phyloP scores from a whole-genome alignment of 2,113 vertebrate species.

The Acanthisitta chloris region DNA sequence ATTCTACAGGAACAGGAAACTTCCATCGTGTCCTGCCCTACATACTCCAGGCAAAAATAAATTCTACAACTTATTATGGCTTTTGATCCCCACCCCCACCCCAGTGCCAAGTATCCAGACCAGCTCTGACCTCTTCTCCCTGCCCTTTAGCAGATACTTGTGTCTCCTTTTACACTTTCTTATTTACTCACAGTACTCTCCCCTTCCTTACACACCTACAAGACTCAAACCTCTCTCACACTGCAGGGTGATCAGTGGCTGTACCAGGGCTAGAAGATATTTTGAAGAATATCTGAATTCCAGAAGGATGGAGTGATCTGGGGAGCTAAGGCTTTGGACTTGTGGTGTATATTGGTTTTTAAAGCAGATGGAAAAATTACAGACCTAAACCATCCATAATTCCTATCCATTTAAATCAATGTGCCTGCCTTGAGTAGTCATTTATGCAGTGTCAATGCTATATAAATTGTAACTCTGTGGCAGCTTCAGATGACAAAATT shows the following conservation, averaged over 20 bases:
- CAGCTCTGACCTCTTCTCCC: not conserved
- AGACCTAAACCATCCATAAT: not conserved
- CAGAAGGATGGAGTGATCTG: not conserved
- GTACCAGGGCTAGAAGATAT: not conserved
- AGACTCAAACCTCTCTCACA: not conserved
- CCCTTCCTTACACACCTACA: not conserved
- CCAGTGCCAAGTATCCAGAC: not conserved
- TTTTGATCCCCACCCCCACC: not conserved
- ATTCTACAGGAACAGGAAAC: not conserved
- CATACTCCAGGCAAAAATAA: not conserved
- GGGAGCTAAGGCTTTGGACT: not conserved
- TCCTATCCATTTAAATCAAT: not conserved
- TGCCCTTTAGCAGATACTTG: slow-evolving; percentile 16
- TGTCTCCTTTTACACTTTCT: not conserved
- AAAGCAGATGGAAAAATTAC: not conserved
- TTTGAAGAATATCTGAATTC: not conserved
- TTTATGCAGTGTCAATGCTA: not conserved
- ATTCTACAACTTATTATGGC: not conserved
- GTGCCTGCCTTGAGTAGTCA: not conserved
- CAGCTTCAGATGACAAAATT: slow-evolving; percentile 1
- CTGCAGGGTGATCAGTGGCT: not conserved
- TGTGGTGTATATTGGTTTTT: not conserved
- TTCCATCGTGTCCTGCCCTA: not conserved
- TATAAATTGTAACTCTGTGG: not conserved
- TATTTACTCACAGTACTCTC: not conserved